These are phyloP conservation scores for Agrochola circellaris DNA, from an alignment of 2,888 invertebrate genomes.

Conservation along the genomic window DNA sequence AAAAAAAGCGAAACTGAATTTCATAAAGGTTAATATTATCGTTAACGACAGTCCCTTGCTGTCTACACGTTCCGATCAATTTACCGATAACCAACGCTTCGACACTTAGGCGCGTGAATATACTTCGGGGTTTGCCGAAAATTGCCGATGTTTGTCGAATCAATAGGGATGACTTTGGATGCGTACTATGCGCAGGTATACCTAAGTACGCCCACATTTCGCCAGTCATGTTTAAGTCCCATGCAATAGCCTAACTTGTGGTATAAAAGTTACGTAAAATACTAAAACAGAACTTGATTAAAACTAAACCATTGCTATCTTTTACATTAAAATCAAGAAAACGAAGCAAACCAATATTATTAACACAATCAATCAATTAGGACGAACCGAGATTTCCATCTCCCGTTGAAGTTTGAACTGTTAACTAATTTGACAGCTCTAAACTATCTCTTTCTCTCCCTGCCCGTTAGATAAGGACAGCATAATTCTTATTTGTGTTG, in stretches of 20 bases:
- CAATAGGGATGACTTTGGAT: not conserved
- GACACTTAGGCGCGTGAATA: conserved; percentile 34
- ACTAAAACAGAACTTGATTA: too few relatives aligned
- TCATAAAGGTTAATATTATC: conserved; percentile 52
- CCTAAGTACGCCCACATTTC: too few relatives aligned
- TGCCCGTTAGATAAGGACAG: not conserved
- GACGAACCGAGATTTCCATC: conserved; percentile 4
- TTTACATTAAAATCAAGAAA: too few relatives aligned
- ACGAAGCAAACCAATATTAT: too few relatives aligned
- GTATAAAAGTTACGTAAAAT: too few relatives aligned
- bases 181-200: too few relatives aligned
- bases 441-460: conserved; percentile 5
- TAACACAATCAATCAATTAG: too few relatives aligned
- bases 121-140: conserved; percentile 52
- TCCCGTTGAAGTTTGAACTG: conserved; percentile 12
- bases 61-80: conserved; percentile 65
- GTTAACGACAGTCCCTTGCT: conserved; percentile 39
- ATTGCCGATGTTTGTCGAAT: conserved; percentile 35
- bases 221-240: too few relatives aligned
- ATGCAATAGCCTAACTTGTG: too few relatives aligned
- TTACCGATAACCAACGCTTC: conserved; percentile 59
- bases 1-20: conserved; percentile 34
- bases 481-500: conserved; percentile 29
- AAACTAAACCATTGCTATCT: too few relatives aligned
- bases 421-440: conserved; percentile 26